Base-by-base conservation (phyloP, 2,797 vertebrate genomes). In the Lateolabrax maculatus region DNA sequence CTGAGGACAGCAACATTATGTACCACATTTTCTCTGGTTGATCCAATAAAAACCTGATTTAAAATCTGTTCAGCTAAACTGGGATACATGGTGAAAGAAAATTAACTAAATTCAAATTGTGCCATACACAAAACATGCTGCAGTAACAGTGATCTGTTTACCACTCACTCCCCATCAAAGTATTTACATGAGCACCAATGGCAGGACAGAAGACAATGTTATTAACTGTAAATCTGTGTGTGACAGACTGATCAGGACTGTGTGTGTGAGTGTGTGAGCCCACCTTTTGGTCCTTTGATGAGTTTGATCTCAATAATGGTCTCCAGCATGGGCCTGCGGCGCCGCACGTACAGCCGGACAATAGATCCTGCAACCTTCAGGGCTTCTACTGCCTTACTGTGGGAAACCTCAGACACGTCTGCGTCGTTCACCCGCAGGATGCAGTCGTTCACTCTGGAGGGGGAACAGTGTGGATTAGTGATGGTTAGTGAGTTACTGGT, bases 271-370 rank as follows among this genome's bases (percentile, higher is more conserved):
- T 57, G 37, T 49, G 5, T 69, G 57, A 61, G 74, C 73, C 18
- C 95, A 99, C 98, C 98, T 97, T 99, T 99, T 84, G 98, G 98
- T 85, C 98, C 98, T 95, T 99, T 99, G 90, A 97, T 95, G 80
- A 99, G 95, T 93, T 99, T 98, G 91, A 99, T 97, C 92, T 99
- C 98, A 36, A 97, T 95, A 25, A 99, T 95, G 1, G 98, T 98
- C 93, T 99, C 98, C 84, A 98, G 93, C 94, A 98, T 97, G 3
- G 98, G 98, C 84, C 98, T 95, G 55, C 98, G 96, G 80, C 98
- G 94, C 6, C 98, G 96, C 21, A 99, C 97, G 0, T 99, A 99
- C 43, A 99, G 93, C 0, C 96, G 93, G 6, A 99, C 98, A 1
- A 98, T 98, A 23, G 97, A 99, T 1, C 98, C 98, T 0, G 98